Conservation (phyloP, 1,140 invertebrate genomes). For the Plodia interpunctella region DNA sequence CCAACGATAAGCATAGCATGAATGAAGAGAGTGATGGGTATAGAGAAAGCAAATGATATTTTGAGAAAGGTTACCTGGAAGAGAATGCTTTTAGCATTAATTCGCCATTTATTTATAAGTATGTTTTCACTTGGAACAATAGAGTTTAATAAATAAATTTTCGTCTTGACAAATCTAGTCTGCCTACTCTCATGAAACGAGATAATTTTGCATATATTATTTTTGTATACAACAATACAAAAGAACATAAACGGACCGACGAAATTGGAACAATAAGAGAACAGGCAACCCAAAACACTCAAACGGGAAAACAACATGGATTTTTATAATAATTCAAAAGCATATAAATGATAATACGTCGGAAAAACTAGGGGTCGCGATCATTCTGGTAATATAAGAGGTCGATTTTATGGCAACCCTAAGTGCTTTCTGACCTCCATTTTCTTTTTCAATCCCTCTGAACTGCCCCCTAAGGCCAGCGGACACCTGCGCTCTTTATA, state of each 20-base stretch:
- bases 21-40: too few relatives aligned
- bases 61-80: too few relatives aligned
- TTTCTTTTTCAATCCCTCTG: slow-evolving; percentile 44
- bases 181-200: too few relatives aligned
- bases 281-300: not conserved
- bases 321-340: slow-evolving; percentile 11
- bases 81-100: too few relatives aligned
- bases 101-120: too few relatives aligned
- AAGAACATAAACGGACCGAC: not conserved
- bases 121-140: too few relatives aligned
- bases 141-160: too few relatives aligned
- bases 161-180: too few relatives aligned
- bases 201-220: too few relatives aligned
- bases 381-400: slow-evolving; percentile 34
- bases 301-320: not conserved
- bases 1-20: too few relatives aligned
- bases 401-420: slow-evolving; percentile 36
- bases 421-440: slow-evolving; percentile 43
- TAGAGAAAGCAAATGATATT: too few relatives aligned
- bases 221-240: not conserved
- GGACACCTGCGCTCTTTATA: slow-evolving; percentile 34
- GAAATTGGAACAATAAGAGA: not conserved
- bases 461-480: slow-evolving; percentile 37
- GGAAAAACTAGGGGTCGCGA: slow-evolving; percentile 20
- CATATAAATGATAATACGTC: slow-evolving; percentile 18